phyloP scores from a whole-genome alignment of 2,888 invertebrate genomes.

The Euplexia lucipara region DNA sequence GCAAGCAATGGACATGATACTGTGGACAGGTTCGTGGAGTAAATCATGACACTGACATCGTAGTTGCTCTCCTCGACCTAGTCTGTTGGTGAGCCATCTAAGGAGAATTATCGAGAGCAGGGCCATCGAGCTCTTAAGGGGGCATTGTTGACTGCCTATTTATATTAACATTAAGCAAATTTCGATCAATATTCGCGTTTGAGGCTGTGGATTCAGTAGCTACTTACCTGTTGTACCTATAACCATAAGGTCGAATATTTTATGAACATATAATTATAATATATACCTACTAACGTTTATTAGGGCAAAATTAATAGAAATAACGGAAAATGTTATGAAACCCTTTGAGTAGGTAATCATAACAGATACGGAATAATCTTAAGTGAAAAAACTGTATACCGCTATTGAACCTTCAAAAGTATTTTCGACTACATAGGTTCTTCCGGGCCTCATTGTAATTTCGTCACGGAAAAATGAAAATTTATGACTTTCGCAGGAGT shows the following conservation, averaged over 20 bases:
- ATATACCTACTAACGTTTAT: too few relatives aligned
- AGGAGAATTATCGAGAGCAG: conserved; percentile 90
- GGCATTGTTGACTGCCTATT: conserved; percentile 81
- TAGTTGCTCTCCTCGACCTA: conserved; percentile 90
- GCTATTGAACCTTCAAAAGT: neutral
- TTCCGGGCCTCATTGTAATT: conserved; percentile 12
- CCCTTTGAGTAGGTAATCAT: neutral
- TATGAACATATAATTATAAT: too few relatives aligned
- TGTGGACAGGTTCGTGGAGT: conserved; percentile 68
- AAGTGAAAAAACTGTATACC: neutral
- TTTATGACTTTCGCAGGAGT: conserved; percentile 1
- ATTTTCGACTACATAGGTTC: neutral
- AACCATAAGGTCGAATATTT: too few relatives aligned
- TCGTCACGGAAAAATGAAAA: conserved; percentile 21
- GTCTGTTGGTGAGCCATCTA: conserved; percentile 89
- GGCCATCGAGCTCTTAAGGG: conserved; percentile 87
- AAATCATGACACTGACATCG: conserved; percentile 87
- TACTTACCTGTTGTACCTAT: too few relatives aligned
- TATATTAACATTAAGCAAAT: conserved; percentile 59
- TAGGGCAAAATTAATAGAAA: too few relatives aligned
- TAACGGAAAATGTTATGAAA: neutral
- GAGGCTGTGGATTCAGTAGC: neutral
- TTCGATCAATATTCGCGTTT: conserved; percentile 28
- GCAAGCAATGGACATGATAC: conserved; percentile 72
- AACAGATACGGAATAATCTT: too few relatives aligned